A percentile compares a stretch with the other conserved stretches of the same genome.
Evolutionary conservation across 1,140 invertebrate species (phyloP).

Genomic region (Matsumurasca onukii): DNA sequence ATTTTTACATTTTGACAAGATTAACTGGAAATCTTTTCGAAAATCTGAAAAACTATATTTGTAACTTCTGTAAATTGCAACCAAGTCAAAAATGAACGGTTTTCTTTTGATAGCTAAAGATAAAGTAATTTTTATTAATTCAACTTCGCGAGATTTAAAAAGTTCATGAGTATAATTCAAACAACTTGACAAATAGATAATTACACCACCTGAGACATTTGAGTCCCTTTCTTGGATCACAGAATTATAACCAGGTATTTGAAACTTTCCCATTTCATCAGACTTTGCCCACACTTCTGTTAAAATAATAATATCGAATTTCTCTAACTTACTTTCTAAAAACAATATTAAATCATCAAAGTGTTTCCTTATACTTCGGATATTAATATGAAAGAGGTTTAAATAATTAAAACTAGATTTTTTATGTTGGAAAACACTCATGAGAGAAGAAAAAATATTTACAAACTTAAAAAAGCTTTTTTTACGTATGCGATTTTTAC

Average conservation of each 20-base stretch:
- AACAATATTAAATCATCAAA: neutral
- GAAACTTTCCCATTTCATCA: neutral
- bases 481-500: neutral
- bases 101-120: no score
- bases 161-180: neutral
- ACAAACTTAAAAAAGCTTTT: neutral
- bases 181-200: neutral
- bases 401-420: neutral
- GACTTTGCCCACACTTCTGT: neutral
- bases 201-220: no score
- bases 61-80: no score
- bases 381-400: neutral
- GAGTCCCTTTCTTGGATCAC: no score
- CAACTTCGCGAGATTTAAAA: neutral
- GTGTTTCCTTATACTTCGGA: neutral
- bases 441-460: neutral
- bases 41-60: no score
- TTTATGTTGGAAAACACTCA: neutral
- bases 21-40: no score
- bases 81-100: no score
- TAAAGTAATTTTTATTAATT: no score
- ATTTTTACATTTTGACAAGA: no score
- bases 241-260: neutral
- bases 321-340: neutral
- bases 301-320: neutral